Evolutionary conservation across 2,888 invertebrate genomes (phyloP).

Genomic region (Diplolepis rosae): DNA sequence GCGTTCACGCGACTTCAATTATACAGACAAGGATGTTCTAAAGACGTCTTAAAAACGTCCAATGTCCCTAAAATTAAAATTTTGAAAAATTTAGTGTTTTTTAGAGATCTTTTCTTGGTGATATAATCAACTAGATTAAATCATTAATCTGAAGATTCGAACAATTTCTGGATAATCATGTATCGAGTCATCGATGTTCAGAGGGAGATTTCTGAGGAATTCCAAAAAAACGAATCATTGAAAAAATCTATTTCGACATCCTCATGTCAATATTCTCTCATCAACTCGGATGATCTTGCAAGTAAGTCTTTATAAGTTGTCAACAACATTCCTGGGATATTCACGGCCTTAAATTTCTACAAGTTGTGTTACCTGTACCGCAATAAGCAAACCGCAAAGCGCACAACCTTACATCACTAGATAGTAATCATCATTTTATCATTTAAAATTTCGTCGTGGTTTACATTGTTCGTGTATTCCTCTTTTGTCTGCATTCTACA

Average conservation of each 20-base stretch:
- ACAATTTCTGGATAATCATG: background rate
- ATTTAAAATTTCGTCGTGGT: background rate
- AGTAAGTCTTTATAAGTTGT: background rate
- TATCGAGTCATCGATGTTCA: background rate
- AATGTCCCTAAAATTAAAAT: too few relatives aligned
- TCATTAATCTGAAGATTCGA: background rate
- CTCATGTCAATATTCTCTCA: background rate
- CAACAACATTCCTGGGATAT: background rate
- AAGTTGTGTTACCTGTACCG: background rate
- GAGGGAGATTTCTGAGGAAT: background rate
- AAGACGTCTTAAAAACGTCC: too few relatives aligned
- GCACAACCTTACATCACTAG: background rate
- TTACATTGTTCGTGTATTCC: background rate
- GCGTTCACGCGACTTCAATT: too few relatives aligned
- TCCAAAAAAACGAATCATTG: background rate
- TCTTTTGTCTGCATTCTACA: too few relatives aligned
- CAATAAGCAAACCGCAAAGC: background rate
- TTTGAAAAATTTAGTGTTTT: too few relatives aligned
- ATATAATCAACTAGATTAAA: too few relatives aligned
- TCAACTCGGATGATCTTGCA: background rate
- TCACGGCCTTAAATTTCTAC: conserved; percentile 3
- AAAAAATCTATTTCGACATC: background rate
- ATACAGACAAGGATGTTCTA: too few relatives aligned
- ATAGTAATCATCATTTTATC: conserved; percentile 11
- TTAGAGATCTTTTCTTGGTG: too few relatives aligned